A percentile compares a stretch with the other conserved stretches of the same genome.
These are phyloP conservation scores for Dasyurus viverrinus DNA, from an alignment of 2,113 vertebrate genomes.

Conservation along the genomic window DNA sequence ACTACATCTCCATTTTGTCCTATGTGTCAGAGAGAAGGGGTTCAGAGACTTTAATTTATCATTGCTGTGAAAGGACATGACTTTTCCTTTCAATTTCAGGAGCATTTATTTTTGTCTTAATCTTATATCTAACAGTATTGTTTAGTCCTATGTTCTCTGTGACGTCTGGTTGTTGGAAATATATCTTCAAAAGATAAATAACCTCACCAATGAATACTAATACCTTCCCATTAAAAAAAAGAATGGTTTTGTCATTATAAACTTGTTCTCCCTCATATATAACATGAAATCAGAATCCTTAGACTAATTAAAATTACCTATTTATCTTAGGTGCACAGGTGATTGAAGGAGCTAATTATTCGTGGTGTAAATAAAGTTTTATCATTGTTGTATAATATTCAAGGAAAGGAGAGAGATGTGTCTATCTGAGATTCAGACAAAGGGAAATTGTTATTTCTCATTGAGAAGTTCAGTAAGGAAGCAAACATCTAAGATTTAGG, in stretches of 20 bases:
- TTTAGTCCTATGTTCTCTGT: neutral
- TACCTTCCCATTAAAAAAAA: neutral
- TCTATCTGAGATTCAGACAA: neutral
- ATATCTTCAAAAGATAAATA: neutral
- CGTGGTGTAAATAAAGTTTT: neutral
- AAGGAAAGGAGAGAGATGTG: neutral
- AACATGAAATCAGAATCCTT: neutral
- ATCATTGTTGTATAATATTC: neutral
- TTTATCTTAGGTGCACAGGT: neutral
- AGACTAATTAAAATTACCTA: neutral
- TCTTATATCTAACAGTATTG: neutral
- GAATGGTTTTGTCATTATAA: neutral
- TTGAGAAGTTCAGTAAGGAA: neutral
- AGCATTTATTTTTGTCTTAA: neutral
- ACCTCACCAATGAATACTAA: neutral
- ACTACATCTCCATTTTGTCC: neutral
- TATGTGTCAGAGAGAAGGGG: neutral
- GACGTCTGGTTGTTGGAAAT: neutral
- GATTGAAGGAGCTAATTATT: neutral
- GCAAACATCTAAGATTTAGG: neutral
- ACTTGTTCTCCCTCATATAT: neutral
- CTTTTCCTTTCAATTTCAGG: neutral
- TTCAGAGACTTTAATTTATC: neutral
- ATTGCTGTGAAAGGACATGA: neutral
- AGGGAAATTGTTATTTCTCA: neutral